phyloP scores from a whole-genome alignment of 2,113 vertebrate species.

The Eidolon helvum region DNA sequence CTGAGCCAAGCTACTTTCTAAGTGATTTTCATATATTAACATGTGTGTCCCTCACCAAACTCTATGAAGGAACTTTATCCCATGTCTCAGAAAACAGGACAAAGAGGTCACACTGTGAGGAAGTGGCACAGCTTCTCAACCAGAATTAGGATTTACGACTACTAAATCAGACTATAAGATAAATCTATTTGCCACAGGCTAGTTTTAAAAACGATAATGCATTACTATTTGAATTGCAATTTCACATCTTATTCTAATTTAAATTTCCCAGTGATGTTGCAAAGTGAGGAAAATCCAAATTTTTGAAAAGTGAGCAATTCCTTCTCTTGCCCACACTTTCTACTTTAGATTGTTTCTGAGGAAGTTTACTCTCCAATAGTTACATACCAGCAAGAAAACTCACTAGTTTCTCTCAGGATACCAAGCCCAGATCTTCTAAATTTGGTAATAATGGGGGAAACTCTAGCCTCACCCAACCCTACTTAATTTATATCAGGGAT shows the following conservation, averaged over 20 bases:
- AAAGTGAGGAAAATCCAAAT: background rate
- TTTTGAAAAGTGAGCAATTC: constrained; percentile 11
- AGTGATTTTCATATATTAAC: background rate
- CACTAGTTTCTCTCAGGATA: background rate
- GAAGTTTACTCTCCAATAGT: background rate
- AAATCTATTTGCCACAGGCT: background rate
- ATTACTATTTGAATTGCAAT: background rate
- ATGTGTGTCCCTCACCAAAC: background rate
- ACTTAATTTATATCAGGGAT: accelerated
- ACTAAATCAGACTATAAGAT: background rate
- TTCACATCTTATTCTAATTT: constrained; percentile 30
- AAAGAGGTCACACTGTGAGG: background rate
- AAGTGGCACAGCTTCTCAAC: background rate
- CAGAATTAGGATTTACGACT: background rate
- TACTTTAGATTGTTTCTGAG: background rate
- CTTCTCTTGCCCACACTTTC: background rate
- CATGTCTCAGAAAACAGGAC: background rate
- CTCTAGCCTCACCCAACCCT: background rate
- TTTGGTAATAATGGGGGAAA: background rate
- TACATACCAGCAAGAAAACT: background rate
- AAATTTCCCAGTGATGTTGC: background rate
- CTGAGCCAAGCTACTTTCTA: background rate
- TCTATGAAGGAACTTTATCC: background rate
- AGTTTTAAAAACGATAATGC: background rate
- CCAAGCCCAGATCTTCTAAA: background rate